Evolutionary conservation across 2,797 vertebrate species (phyloP).

Genomic region (Onychomys leucogaster): DNA sequence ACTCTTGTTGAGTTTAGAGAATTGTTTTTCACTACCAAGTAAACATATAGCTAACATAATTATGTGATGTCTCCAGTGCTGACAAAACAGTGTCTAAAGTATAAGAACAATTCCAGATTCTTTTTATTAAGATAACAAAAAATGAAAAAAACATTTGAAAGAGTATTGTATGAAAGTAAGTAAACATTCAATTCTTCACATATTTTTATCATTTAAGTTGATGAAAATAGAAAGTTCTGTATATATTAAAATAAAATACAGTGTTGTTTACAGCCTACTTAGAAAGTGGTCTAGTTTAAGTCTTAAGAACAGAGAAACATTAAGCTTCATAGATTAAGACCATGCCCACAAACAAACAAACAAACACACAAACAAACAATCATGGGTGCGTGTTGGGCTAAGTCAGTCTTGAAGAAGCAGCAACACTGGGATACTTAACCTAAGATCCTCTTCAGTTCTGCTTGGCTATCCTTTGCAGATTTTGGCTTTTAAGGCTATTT

Average conservation of each 20-base stretch:
- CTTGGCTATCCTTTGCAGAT: slow-evolving; percentile 30
- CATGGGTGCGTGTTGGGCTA: not conserved
- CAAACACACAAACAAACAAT: not conserved
- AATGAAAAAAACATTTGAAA: slow-evolving; percentile 11
- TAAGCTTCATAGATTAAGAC: slow-evolving; percentile 40
- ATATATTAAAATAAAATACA: not conserved
- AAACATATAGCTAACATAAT: slow-evolving; percentile 16
- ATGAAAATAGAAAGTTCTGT: slow-evolving; percentile 34
- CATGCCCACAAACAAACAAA: not conserved
- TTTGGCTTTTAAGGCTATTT: slow-evolving; percentile 1
- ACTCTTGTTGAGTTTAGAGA: slow-evolving; percentile 34
- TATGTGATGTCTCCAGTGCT: slow-evolving; percentile 35
- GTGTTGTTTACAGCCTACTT: slow-evolving; percentile 23
- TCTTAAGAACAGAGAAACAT: slow-evolving; percentile 57
- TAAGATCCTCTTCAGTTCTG: slow-evolving; percentile 9
- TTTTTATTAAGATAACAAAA: slow-evolving; percentile 60
- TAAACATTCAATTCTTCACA: slow-evolving; percentile 25
- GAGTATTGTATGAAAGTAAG: slow-evolving; percentile 53
- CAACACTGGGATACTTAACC: slow-evolving; percentile 14
- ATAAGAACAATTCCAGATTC: slow-evolving; percentile 54
- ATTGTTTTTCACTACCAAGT: slow-evolving; percentile 48
- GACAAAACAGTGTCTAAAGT: slow-evolving; percentile 50
- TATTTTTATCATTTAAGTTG: slow-evolving; percentile 41
- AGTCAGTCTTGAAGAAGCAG: slow-evolving; percentile 29
- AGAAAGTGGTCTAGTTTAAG: slow-evolving; percentile 25